Evolutionary conservation across 2,888 invertebrate species (phyloP).

Genomic region (Colostygia pectinataria): DNA sequence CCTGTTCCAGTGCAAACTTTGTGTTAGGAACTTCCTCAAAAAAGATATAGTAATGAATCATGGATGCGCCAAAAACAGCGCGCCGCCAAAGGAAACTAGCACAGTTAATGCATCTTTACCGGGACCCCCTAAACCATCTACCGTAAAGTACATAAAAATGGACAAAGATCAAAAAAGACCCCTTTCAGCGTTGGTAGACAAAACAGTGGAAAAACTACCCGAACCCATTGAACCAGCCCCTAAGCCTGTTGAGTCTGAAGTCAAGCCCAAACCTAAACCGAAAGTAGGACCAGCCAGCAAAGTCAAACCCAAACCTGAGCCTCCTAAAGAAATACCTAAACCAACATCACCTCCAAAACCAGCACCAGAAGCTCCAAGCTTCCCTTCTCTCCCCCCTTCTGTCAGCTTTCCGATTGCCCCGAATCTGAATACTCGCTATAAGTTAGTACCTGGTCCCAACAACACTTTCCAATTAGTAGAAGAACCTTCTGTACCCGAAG

Average conservation of each 20-base stretch:
- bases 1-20: constrained; percentile 74
- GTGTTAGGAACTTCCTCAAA: constrained; percentile 73
- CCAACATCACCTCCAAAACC: constrained; percentile 20
- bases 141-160: constrained; percentile 70
- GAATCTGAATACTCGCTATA: constrained; percentile 61
- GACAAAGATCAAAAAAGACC: constrained; percentile 46
- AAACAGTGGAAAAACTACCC: constrained; percentile 29
- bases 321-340: constrained; percentile 23
- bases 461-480: constrained; percentile 68
- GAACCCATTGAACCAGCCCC: constrained; percentile 7
- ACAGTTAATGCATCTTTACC: constrained; percentile 45
- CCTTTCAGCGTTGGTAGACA: constrained; percentile 32
- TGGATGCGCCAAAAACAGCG: constrained; percentile 69
- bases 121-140: constrained; percentile 58
- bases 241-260: constrained; percentile 30
- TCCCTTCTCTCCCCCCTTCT: constrained; percentile 41
- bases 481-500: constrained; percentile 38
- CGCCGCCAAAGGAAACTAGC: constrained; percentile 56
- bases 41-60: constrained; percentile 69
- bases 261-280: constrained; percentile 59
- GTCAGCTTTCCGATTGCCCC: constrained; percentile 55
- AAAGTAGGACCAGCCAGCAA: constrained; percentile 73
- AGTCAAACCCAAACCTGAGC: constrained; percentile 41
- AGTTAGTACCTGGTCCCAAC: constrained; percentile 70
- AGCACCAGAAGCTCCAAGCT: constrained; percentile 16